These are phyloP conservation scores for Leptinotarsa texana DNA, from an alignment of 1,140 invertebrate genomes.

Conservation along the genomic window DNA sequence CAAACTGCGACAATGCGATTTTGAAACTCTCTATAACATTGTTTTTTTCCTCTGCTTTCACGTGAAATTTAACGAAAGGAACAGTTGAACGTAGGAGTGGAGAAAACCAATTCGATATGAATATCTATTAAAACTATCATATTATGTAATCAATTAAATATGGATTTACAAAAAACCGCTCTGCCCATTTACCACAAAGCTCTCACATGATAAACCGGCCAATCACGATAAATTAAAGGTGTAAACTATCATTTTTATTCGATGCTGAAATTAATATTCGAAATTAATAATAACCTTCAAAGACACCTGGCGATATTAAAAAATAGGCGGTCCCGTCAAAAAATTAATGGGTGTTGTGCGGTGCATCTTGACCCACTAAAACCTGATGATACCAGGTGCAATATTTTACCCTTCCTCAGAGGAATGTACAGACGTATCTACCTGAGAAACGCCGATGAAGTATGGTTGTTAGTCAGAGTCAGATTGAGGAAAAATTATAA, in stretches of 20 bases:
- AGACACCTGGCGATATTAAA: constrained; percentile 6
- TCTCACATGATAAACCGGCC: background rate
- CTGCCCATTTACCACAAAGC: background rate
- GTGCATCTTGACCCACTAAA: constrained; percentile 14
- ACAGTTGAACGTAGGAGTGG: too few species aligned
- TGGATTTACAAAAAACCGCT: too few species aligned
- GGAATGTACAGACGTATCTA: constrained; percentile 1
- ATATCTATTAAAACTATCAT: too few species aligned
- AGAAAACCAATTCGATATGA: too few species aligned
- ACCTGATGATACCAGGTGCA: constrained; percentile 13
- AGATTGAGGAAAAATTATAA: too few species aligned
- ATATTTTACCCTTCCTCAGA: constrained; percentile 13
- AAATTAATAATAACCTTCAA: constrained; percentile 14
- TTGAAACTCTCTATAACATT: too few species aligned
- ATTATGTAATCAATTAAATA: too few species aligned
- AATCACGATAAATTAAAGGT: constrained; percentile 16
- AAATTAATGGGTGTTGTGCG: background rate
- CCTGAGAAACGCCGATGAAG: background rate
- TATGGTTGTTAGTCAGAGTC: too few species aligned
- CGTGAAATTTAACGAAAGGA: too few species aligned
- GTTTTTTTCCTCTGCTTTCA: too few species aligned
- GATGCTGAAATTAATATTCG: constrained; percentile 12
- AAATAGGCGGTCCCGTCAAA: constrained; percentile 7
- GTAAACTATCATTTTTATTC: constrained; percentile 11
- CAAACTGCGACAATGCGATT: too few species aligned